A percentile compares a stretch with the other conserved stretches of the same genome.
Conservation (phyloP, 1,140 invertebrate genomes). For the Panulirus ornatus region DNA sequence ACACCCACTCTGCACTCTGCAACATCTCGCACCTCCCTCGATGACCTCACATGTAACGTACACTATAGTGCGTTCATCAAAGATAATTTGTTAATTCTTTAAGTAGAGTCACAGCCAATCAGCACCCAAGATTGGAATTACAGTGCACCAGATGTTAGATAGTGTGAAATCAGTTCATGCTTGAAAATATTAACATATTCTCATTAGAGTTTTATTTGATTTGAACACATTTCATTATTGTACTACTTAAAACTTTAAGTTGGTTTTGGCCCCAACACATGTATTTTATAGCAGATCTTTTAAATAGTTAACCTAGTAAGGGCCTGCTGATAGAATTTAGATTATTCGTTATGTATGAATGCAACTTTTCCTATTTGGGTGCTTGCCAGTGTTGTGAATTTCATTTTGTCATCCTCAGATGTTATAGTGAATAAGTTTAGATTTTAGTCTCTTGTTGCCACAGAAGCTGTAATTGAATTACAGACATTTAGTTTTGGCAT, state of each 20-base stretch:
- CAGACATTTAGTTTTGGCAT: neutral
- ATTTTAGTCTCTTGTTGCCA: neutral
- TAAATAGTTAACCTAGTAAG: too few relatives aligned
- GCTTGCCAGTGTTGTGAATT: constrained; percentile 44
- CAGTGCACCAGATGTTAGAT: constrained; percentile 12
- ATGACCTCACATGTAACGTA: constrained; percentile 76
- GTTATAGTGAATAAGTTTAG: constrained; percentile 6
- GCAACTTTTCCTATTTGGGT: constrained; percentile 39
- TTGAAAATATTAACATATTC: constrained; percentile 18
- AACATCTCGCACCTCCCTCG: constrained; percentile 75
- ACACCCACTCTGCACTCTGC: constrained; percentile 82
- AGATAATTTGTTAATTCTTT: constrained; percentile 34
- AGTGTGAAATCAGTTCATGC: constrained; percentile 39
- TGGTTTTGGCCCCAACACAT: neutral
- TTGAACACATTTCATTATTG: neutral
- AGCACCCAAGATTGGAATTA: constrained; percentile 52
- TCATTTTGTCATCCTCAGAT: constrained; percentile 3
- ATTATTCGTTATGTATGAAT: neutral
- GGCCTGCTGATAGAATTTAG: neutral
- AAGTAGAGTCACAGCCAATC: constrained; percentile 43
- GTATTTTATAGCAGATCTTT: neutral
- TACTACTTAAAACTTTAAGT: neutral
- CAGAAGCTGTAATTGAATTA: neutral
- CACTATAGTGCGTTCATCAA: constrained; percentile 64
- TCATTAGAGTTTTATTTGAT: neutral